Conservation (phyloP, 2,888 invertebrate genomes). For the Elegia similella region DNA sequence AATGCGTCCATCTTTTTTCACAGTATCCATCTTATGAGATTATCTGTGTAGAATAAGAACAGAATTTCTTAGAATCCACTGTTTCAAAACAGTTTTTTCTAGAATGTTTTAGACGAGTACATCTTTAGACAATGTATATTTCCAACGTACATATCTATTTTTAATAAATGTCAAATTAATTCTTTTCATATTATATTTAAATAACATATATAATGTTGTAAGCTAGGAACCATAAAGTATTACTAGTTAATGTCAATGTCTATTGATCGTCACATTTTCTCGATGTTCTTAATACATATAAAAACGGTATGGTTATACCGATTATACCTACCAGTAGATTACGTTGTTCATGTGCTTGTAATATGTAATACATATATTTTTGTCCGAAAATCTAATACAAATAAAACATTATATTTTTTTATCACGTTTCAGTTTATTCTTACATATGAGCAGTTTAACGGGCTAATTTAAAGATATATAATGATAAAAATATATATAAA, state of each 20-base stretch:
- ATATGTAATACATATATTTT: not conserved
- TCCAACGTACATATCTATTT: slow-evolving; percentile 71
- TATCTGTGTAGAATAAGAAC: slow-evolving; percentile 28
- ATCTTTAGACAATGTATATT: slow-evolving; percentile 47
- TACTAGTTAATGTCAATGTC: slow-evolving; percentile 57
- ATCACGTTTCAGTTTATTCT: not conserved
- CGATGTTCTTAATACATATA: slow-evolving; percentile 14
- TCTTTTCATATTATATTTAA: slow-evolving; percentile 27
- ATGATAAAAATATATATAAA: not conserved
- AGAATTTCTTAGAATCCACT: slow-evolving; percentile 30
- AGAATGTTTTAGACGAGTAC: slow-evolving; percentile 22
- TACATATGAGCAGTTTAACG: not conserved
- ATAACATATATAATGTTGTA: slow-evolving; percentile 33
- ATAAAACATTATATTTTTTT: not conserved
- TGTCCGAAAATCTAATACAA: not conserved
- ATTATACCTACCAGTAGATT: not conserved
- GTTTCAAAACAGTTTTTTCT: slow-evolving; percentile 19
- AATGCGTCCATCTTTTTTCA: slow-evolving; percentile 35
- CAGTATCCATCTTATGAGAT: slow-evolving; percentile 25
- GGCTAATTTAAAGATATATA: not conserved
- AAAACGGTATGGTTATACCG: not conserved
- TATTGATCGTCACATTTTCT: slow-evolving; percentile 34
- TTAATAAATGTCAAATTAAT: slow-evolving; percentile 56
- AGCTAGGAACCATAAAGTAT: slow-evolving; percentile 57
- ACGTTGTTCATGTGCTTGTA: not conserved